These are phyloP conservation scores for Barypeithes pellucidus DNA, from an alignment of 2,888 invertebrate genomes.

Conservation along the genomic window DNA sequence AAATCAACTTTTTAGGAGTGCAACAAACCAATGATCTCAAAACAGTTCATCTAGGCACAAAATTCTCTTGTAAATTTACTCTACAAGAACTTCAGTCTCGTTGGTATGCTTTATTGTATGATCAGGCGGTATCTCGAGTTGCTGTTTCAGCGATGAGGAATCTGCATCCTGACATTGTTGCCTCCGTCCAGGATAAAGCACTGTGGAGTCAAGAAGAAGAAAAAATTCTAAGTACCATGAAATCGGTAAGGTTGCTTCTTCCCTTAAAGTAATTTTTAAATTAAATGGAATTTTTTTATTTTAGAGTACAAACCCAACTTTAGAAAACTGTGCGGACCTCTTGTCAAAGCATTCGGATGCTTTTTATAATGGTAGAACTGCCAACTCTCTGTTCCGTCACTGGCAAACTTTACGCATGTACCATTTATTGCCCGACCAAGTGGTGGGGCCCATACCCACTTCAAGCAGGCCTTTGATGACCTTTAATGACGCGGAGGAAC, in stretches of 20 bases:
- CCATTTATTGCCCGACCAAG: slow-evolving; percentile 92
- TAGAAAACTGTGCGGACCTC: slow-evolving; percentile 89
- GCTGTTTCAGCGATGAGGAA: slow-evolving; percentile 95
- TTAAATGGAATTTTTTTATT: slow-evolving; percentile 49
- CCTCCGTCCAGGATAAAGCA: slow-evolving; percentile 90
- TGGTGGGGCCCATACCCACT: slow-evolving; percentile 72
- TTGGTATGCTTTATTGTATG: slow-evolving; percentile 96
- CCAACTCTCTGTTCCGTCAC: slow-evolving; percentile 88
- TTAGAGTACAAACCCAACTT: slow-evolving; percentile 81
- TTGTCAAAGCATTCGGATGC: slow-evolving; percentile 87
- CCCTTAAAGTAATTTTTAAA: slow-evolving; percentile 3
- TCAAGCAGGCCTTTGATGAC: slow-evolving; percentile 73
- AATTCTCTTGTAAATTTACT: slow-evolving; percentile 96
- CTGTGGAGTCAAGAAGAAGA: slow-evolving; percentile 94
- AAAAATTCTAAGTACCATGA: slow-evolving; percentile 84
- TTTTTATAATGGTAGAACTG: slow-evolving; percentile 91
- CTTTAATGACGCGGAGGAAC: slow-evolving; percentile 95
- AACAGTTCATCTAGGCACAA: slow-evolving; percentile 91
- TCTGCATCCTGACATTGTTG: slow-evolving; percentile 92
- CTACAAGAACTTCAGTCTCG: slow-evolving; percentile 94
- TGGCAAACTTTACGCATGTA: slow-evolving; percentile 96
- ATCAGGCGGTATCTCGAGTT: slow-evolving; percentile 93
- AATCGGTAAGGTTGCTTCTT: slow-evolving; percentile 76
- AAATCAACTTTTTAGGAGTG: slow-evolving; percentile 70
- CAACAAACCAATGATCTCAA: slow-evolving; percentile 89